Conservation (phyloP, 2,888 invertebrate genomes). For the Rotaria macrura region DNA sequence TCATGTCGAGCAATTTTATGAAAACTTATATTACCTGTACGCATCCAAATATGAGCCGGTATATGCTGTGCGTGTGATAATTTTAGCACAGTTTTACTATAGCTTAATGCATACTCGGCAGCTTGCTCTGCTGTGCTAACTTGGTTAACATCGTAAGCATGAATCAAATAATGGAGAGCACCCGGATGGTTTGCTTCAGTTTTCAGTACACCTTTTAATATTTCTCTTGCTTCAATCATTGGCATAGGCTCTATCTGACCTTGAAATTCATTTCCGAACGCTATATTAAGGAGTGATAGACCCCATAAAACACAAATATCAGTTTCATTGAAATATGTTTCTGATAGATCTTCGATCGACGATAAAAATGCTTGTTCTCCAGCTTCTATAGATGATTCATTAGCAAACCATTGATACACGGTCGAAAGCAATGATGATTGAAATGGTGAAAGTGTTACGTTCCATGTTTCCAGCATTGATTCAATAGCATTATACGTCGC, state of each 20-base stretch:
- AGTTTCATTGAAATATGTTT: neutral
- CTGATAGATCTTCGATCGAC: neutral
- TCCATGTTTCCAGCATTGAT: neutral
- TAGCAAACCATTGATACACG: neutral
- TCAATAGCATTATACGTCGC: neutral
- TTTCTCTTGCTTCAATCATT: neutral
- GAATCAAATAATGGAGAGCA: neutral
- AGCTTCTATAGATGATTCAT: neutral
- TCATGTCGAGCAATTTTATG: too few relatives aligned
- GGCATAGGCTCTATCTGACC: neutral
- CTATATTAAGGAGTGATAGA: neutral
- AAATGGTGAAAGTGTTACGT: neutral
- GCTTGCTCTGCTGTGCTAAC: neutral
- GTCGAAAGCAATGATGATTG: neutral
- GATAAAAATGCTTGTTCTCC: neutral
- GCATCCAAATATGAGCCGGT: neutral
- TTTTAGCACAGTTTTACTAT: neutral
- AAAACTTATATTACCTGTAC: neutral
- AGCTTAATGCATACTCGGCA: neutral
- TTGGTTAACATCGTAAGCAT: neutral
- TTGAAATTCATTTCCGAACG: neutral
- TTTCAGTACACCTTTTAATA: neutral
- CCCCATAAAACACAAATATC: neutral
- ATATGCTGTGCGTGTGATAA: neutral
- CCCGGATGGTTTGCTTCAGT: neutral